phyloP scores from a whole-genome alignment of 2,113 vertebrate genomes.

The Malaclemys terrapin region DNA sequence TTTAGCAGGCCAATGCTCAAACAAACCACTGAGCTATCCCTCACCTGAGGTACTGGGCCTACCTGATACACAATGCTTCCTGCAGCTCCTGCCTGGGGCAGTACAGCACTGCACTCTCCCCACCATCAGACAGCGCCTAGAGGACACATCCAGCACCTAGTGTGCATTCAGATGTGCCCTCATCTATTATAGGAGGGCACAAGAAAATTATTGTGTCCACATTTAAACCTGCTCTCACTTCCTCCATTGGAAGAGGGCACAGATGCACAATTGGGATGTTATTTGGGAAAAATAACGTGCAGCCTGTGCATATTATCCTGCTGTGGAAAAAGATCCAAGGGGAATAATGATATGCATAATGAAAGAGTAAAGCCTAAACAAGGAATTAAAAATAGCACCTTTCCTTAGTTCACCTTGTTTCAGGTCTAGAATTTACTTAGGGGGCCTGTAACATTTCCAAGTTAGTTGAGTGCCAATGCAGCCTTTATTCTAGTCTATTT shows the following conservation, averaged over 20 bases:
- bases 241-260: rapidly evolving
- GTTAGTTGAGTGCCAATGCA: not conserved
- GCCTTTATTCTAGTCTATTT: not conserved
- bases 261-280: rapidly evolving
- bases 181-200: not conserved
- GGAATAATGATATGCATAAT: not conserved
- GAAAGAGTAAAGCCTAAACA: not conserved
- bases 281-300: rapidly evolving
- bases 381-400: not conserved
- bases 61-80: too few relatives aligned
- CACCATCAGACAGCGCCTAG: not conserved
- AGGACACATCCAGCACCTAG: not conserved
- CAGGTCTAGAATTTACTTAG: not conserved
- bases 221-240: not conserved
- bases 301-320: not conserved
- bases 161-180: not conserved
- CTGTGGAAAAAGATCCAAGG: not conserved
- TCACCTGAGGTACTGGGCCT: too few relatives aligned
- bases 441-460: not conserved
- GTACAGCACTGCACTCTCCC: too few relatives aligned
- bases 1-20: too few relatives aligned
- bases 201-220: not conserved
- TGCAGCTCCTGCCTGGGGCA: not conserved
- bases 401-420: not conserved
- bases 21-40: too few relatives aligned